Evolutionary conservation across 2,888 invertebrate species (phyloP).

Genomic region (Elmis aenea): DNA sequence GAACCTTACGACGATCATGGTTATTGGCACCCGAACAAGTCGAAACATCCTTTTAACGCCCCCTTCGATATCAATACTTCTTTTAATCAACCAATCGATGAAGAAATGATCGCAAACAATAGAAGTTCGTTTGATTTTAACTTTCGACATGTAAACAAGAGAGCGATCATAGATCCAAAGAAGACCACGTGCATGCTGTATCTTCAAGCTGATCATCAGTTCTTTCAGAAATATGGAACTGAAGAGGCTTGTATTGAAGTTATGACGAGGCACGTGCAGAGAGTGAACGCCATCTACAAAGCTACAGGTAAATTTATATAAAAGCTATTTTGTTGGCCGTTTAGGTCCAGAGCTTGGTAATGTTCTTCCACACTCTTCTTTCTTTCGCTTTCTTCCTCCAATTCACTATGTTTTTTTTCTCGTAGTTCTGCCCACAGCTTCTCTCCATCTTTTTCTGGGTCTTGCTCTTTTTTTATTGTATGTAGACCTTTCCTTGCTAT

Average conservation of each 20-base stretch:
- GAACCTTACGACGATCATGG: slow-evolving; percentile 46
- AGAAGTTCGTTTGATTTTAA: slow-evolving; percentile 47
- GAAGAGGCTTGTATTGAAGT: slow-evolving; percentile 94
- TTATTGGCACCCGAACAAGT: slow-evolving; percentile 48
- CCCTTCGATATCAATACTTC: slow-evolving; percentile 41
- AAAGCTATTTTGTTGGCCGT: too few species aligned
- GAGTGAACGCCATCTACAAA: slow-evolving; percentile 84
- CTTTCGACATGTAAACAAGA: slow-evolving; percentile 58
- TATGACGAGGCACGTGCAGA: slow-evolving; percentile 90
- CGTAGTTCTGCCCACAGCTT: too few species aligned
- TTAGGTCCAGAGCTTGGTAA: too few species aligned
- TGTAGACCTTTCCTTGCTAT: too few species aligned
- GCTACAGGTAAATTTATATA: slow-evolving; percentile 66
- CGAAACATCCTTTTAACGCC: slow-evolving; percentile 49
- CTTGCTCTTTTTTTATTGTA: too few species aligned
- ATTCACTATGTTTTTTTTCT: too few species aligned
- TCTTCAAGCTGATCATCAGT: slow-evolving; percentile 93
- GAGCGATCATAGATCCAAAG: slow-evolving; percentile 72
- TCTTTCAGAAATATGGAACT: slow-evolving; percentile 90
- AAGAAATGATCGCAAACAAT: slow-evolving; percentile 34
- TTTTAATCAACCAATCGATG: slow-evolving; percentile 38
- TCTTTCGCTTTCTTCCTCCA: too few species aligned
- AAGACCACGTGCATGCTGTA: slow-evolving; percentile 94
- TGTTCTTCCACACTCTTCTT: too few species aligned
- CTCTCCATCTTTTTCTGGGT: too few species aligned